A percentile compares a stretch with the other conserved stretches of the same genome.
phyloP scores from a whole-genome alignment of 2,113 vertebrate species.

The Callaeas wilsoni region DNA sequence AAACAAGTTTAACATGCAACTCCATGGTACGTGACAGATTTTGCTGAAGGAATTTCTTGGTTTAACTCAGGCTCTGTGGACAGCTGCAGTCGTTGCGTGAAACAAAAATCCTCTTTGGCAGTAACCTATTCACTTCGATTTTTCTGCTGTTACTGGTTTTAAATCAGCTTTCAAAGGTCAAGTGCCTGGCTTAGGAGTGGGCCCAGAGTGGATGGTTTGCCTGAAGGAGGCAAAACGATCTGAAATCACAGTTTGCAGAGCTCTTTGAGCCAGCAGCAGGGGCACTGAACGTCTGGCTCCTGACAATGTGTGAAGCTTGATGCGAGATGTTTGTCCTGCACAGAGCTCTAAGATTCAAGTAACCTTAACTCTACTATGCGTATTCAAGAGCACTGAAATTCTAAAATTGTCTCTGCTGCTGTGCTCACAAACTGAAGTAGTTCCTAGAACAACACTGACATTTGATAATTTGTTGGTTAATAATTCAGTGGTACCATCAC shows the following conservation, averaged over 20 bases:
- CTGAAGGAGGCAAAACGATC: neutral
- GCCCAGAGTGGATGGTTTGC: neutral
- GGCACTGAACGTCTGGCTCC: neutral
- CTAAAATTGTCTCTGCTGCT: neutral
- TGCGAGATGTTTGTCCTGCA: neutral
- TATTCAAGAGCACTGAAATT: neutral
- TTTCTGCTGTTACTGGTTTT: conserved; percentile 1
- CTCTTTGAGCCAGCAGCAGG: neutral
- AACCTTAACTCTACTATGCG: neutral
- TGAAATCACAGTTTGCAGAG: neutral
- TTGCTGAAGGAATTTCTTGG: neutral
- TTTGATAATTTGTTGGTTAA: neutral
- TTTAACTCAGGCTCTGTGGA: neutral
- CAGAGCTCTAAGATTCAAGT: neutral
- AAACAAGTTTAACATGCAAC: conserved; percentile 88
- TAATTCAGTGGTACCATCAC: neutral
- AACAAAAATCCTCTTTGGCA: neutral
- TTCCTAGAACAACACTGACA: neutral
- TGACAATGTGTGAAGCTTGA: neutral
- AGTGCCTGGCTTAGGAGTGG: neutral
- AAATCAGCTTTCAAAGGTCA: conserved; percentile 21
- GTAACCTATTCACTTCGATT: neutral
- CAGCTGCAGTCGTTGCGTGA: neutral
- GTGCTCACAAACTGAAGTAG: neutral
- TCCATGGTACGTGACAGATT: conserved; percentile 83